Percentiles rank a stretch among this genome's conserved stretches.
phyloP scores from a whole-genome alignment of 2,113 vertebrate genomes.

The Gavia stellata region DNA sequence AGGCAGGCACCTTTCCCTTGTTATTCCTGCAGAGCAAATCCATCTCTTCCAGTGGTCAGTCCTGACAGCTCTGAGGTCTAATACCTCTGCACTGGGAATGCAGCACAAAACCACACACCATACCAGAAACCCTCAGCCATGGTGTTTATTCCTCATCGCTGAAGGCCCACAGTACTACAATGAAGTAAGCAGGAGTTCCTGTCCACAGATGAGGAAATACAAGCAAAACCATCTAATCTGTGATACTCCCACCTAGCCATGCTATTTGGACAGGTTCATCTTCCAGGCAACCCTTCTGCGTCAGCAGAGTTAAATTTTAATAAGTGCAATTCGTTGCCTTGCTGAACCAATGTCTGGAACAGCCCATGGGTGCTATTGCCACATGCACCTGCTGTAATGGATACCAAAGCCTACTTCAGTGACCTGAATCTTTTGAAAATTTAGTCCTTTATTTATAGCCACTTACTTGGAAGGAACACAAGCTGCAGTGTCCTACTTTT shows the following conservation, averaged over 20 bases:
- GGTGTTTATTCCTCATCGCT: not conserved
- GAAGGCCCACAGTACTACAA: not conserved
- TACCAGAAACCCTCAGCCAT: not conserved
- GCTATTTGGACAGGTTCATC: not conserved
- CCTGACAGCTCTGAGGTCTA: not conserved
- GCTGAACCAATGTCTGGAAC: not conserved
- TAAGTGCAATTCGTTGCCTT: not conserved
- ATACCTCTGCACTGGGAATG: not conserved
- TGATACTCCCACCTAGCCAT: not conserved
- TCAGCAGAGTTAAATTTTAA: not conserved
- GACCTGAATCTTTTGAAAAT: conserved; percentile 57
- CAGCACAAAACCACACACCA: not conserved
- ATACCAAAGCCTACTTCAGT: conserved; percentile 43
- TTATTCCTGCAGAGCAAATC: not conserved
- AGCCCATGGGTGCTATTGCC: conserved; percentile 13
- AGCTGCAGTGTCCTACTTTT: conserved; percentile 54
- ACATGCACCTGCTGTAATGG: conserved; percentile 32
- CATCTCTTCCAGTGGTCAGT: not conserved
- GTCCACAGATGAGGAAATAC: not conserved
- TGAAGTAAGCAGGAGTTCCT: not conserved
- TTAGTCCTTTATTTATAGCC: conserved; percentile 62
- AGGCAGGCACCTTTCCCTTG: not conserved
- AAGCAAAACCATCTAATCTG: not conserved
- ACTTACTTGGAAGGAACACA: conserved; percentile 1
- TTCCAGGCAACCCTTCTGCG: not conserved